These are phyloP conservation scores for Mellilla xanthometata DNA, from an alignment of 2,888 invertebrate genomes.

Conservation along the genomic window DNA sequence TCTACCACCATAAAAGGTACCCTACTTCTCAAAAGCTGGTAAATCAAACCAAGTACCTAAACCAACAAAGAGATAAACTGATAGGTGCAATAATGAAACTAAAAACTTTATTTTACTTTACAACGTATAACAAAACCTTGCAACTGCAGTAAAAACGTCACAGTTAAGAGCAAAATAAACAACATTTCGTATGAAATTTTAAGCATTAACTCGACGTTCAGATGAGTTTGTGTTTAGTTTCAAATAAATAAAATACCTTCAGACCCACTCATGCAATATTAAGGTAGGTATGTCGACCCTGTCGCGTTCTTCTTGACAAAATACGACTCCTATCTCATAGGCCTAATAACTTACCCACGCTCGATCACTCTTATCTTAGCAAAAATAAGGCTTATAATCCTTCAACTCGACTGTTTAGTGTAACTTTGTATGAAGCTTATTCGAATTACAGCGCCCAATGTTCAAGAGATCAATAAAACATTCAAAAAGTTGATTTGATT, in stretches of 20 bases:
- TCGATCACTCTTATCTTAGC: background rate
- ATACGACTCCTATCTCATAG: conserved; percentile 37
- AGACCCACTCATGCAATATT: conserved; percentile 48
- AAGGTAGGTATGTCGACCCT: conserved; percentile 43
- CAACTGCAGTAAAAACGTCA: too few species aligned
- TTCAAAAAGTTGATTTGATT: conserved; percentile 64
- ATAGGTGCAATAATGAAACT: too few species aligned
- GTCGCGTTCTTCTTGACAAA: conserved; percentile 48
- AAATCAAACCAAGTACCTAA: too few species aligned
- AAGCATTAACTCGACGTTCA: background rate
- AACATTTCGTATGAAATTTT: conserved; percentile 4
- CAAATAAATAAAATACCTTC: conserved; percentile 35
- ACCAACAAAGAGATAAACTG: too few species aligned
- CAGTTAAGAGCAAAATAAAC: background rate
- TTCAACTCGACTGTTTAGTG: background rate
- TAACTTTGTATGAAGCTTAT: conserved; percentile 42
- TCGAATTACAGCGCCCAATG: conserved; percentile 57
- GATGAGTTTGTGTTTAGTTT: conserved; percentile 28
- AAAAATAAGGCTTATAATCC: conserved; percentile 28
- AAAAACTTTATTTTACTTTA: too few species aligned
- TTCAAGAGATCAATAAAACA: conserved; percentile 61
- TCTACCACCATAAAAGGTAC: too few species aligned
- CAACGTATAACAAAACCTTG: background rate
- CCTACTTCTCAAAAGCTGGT: too few species aligned
- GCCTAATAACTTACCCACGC: conserved; percentile 14